Base-by-base conservation (phyloP, 2,113 vertebrate genomes). In the Myotis yumanensis region DNA sequence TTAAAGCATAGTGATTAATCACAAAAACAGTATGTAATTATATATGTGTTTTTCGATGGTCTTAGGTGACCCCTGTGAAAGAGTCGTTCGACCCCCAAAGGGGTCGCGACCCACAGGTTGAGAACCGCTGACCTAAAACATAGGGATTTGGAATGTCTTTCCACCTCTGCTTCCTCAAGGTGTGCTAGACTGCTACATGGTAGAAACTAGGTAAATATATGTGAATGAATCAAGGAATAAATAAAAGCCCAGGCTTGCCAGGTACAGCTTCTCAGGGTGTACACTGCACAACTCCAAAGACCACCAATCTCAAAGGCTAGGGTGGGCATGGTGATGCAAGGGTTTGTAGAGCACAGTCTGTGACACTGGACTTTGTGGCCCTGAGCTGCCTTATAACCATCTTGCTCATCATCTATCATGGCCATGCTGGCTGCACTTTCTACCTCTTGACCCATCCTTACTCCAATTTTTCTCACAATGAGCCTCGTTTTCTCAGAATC, bases 301-400 rank as follows among this genome's bases (percentile, higher is more conserved):
- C 28, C 54, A 9, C 35, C 23, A 4, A 40, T 73, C 46, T 52
- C 46, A 59, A 40, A 22, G 75, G 4, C 5, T 8, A 37, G 30
- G 81, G n/a, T n/a, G 77, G 28, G 23, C 18, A 16, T 3, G 40
- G 14, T 5, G 79, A 6, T 4, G 59, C 22, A 23, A 4, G 40
- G 25, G 23, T 4, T 18, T 3, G 9, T 4, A 17, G 37, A 1
- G 5, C 4, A 9, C n/a, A 14, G 3, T 4, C 2, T 7, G 4
- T 1, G 5, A 43, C 32, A 8, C 5, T 7, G 37, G 7, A 28
- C 52, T 14, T 4, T 0, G 11, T 5, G 59, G 66, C 15, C 35
- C 66, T 7, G 66, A 62, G 35, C 16, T 40, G 40, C 80, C 32
- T 10, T 20, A 0, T 32, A 1, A 17, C 51, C 7, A 4, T 16